Base-by-base conservation (phyloP, 2,888 invertebrate species). In the Pterostichus niger region DNA sequence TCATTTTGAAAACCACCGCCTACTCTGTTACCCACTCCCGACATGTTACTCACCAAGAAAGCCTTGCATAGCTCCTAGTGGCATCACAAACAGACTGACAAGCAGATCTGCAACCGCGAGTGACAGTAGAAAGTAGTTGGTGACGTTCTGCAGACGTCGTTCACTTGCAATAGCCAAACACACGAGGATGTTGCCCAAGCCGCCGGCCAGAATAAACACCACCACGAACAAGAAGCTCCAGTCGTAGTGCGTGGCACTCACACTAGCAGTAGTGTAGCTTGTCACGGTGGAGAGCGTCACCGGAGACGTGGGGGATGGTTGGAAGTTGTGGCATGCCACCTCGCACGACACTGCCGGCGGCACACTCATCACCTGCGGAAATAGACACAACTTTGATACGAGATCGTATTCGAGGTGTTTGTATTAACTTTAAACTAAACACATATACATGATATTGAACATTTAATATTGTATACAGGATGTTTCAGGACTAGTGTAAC, bases 21-120 rank as follows among this genome's bases (percentile, higher is more conserved):
- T 13, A 49, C 49, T 6, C 5, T 24, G 1, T 24, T 24, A 1
- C 6, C 5, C 13, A n/a, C 1, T 10, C 17, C 5, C 5, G 5
- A 56, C 64, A 35, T 49, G 6, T 11, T 13, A 64, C 96, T 96
- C 89, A 98, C 98, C 98, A 88, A 97, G 92, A 91, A 98, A 96
- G 88, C 97, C 98, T 35, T 96, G 97, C 87, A 98, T 95, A 49
- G 98, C 97, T 84, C 97, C 97, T 89, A 98, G 93, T 3, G 98
- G 98, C 98, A 99, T 99, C 82, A 98, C 98, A 88, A 98, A 95
- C 85, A 97, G 91, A 88, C 97, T 97, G 88, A 98, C 98, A 84
- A 98, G 92, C 83, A 98, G 92, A 91, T 99, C 98, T 78, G 98
- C 98, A 80, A 98, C 95, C 61, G 98, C 98, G 89, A 99, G 90